Base-by-base conservation (phyloP, 1,140 invertebrate species). In the Drosophila auraria region DNA sequence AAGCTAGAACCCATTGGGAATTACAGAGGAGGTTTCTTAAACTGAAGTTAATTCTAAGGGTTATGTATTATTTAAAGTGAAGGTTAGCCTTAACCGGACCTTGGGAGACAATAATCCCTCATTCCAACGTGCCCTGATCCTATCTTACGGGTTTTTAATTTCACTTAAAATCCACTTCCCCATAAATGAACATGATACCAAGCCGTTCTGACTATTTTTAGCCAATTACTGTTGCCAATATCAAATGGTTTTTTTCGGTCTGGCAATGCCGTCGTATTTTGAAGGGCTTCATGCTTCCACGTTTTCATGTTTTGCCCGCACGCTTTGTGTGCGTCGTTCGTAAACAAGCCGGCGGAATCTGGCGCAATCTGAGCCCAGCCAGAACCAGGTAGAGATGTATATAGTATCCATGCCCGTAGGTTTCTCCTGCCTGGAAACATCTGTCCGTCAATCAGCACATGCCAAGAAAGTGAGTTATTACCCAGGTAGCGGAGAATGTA, bases 391-490 rank as follows among this genome's bases (percentile, higher is more conserved):
- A 78, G 57, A 44, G 27, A 40, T 42, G 7, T 38, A 33, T 49
- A 33, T 9, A 58, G 27, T 30, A 30, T 30, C 27, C 27, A 30
- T 30, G 9, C 14, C 20, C 38, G 44, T 62, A 30, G 53, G n/a
- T 45, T 8, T 51, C 54, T 40, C 56, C 60, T 30, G n/a, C 33
- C 53, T 27, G 57, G 47, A 50, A 89, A 89, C 84, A 89, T 89
- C 84, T 89, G 84, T 72, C 61, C 62, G 45, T 57, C 72, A 62
- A 87, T 87, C 66, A 78, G 60, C 47, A 63, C 54, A 71, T 58
- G 68, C 54, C 50, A 78, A 56, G 44, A 25, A 9, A 38, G 36
- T 75, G 70, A 90, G 65, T 56, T 66, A 71, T 83, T 61, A 5
- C 42, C 59, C 86, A 90, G 84, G 86, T 90, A 89, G 66, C 23